These are phyloP conservation scores for Dicaeum eximium DNA, from an alignment of 2,113 vertebrate genomes.

Conservation along the genomic window DNA sequence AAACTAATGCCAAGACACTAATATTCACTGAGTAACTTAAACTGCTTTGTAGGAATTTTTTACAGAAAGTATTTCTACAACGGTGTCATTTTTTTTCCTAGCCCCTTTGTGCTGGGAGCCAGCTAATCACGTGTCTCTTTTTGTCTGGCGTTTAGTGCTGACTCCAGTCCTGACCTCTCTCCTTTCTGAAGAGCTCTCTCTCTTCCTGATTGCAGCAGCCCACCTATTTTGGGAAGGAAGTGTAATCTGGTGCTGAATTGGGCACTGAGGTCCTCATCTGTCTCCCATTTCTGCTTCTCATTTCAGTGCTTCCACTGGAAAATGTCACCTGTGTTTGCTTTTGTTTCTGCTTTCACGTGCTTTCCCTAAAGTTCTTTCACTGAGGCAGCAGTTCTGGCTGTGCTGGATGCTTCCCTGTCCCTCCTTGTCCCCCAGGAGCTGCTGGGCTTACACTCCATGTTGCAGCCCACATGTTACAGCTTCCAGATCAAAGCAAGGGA, in stretches of 20 bases:
- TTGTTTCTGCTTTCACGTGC: background rate
- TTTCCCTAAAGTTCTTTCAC: background rate
- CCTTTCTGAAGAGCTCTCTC: background rate
- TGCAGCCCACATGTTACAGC: background rate
- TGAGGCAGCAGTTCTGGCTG: background rate
- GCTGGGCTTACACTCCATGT: background rate
- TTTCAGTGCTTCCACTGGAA: background rate
- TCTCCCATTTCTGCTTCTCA: background rate
- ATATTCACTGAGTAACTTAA: background rate
- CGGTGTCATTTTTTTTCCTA: background rate
- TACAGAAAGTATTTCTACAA: background rate
- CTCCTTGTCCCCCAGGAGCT: background rate
- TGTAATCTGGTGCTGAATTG: background rate
- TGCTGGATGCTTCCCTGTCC: background rate
- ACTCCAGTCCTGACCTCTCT: background rate
- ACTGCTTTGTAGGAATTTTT: background rate
- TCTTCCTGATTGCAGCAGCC: background rate
- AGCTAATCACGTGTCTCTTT: background rate
- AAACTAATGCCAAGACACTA: background rate
- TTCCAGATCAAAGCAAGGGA: background rate
- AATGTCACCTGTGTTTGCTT: background rate
- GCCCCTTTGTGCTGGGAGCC: background rate
- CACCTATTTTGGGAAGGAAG: background rate
- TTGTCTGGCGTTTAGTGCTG: background rate
- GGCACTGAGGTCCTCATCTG: background rate